phyloP scores from a whole-genome alignment of 2,113 vertebrate species.

The Macquaria ambigua region DNA sequence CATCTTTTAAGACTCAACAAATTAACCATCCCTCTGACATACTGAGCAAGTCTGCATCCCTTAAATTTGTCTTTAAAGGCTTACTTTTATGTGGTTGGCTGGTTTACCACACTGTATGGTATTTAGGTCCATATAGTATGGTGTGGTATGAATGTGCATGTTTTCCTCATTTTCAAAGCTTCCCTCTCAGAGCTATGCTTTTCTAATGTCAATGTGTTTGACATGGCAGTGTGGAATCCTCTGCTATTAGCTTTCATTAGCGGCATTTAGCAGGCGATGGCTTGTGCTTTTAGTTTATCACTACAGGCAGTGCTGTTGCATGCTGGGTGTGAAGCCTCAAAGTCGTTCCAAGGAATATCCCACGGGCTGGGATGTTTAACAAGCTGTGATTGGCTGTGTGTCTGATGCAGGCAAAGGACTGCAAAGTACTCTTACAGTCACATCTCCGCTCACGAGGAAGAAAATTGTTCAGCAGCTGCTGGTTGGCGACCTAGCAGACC shows the following conservation, averaged over 20 bases:
- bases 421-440: slow-evolving; percentile 66
- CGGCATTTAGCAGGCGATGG: slow-evolving; percentile 23
- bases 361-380: slow-evolving; percentile 55
- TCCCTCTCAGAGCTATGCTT: slow-evolving; percentile 51
- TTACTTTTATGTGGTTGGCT: slow-evolving; percentile 56
- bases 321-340: slow-evolving; percentile 38
- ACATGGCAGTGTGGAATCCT: slow-evolving; percentile 43
- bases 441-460: slow-evolving; percentile 76
- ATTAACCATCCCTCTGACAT: slow-evolving; percentile 31
- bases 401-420: slow-evolving; percentile 81
- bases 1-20: slow-evolving; percentile 34
- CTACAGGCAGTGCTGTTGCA: slow-evolving; percentile 47
- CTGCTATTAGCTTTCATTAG: slow-evolving; percentile 33
- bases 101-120: slow-evolving; percentile 48
- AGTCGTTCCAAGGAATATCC: slow-evolving; percentile 12
- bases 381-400: slow-evolving; percentile 75
- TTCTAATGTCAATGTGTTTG: slow-evolving; percentile 49
- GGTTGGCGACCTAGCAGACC: slow-evolving; percentile 82
- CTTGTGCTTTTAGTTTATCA: slow-evolving; percentile 52
- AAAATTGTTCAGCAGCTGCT: slow-evolving; percentile 81
- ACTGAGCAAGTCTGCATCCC: slow-evolving; percentile 53
- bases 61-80: slow-evolving; percentile 58
- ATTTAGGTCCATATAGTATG: slow-evolving; percentile 42
- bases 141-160: slow-evolving; percentile 59
- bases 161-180: slow-evolving; percentile 56